Base-by-base conservation (phyloP, 2,888 invertebrate species). In the Epicampocera succincta region DNA sequence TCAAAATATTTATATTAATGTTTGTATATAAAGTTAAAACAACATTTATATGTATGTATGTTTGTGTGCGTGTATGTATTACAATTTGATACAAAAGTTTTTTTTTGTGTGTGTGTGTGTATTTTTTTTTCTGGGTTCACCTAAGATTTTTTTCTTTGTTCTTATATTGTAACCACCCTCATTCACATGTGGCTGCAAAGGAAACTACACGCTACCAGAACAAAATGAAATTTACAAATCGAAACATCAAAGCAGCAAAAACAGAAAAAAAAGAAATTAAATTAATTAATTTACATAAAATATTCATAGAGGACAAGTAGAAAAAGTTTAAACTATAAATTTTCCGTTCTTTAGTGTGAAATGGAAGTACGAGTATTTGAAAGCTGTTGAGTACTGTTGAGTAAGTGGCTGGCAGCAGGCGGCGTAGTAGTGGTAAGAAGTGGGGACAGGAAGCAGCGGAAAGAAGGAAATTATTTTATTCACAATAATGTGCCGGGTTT, bases 401-500 rank as follows among this genome's bases (percentile, higher is more conserved):
- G 25, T 50, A 58, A n/a, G n/a, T n/a, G n/a, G n/a, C n/a, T n/a
- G n/a, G 21, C 9, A 61, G 58, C 46, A 61, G 68, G 50, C 54
- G 60, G 58, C n/a, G n/a, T n/a, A n/a, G n/a, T n/a, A n/a, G n/a
- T n/a, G n/a, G n/a, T n/a, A 66, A 46, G 48, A 46, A 38, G 46
- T n/a, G 52, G 46, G 52, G 68, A 52, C 54, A 68, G 60, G 60
- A 46, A 48, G 40, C 25, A 38, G 54, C 60, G 33, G 17, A 19
- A 46, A 44, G 44, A 4, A 12, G 25, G 44, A 21, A 44, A 61
- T 46, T 69, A 54, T 21, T 60, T 71, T 72, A 44, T 84, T 87
- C 89, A 90, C 77, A 91, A 86, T 69, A 92, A 90, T 78, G 92
- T 92, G 84, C 93, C 93, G 2, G 93, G 93, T 84, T 93, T 92